Percentiles rank a stretch among this genome's conserved stretches.
Conservation (phyloP, 2,797 vertebrate genomes). For the Halcyon badia region DNA sequence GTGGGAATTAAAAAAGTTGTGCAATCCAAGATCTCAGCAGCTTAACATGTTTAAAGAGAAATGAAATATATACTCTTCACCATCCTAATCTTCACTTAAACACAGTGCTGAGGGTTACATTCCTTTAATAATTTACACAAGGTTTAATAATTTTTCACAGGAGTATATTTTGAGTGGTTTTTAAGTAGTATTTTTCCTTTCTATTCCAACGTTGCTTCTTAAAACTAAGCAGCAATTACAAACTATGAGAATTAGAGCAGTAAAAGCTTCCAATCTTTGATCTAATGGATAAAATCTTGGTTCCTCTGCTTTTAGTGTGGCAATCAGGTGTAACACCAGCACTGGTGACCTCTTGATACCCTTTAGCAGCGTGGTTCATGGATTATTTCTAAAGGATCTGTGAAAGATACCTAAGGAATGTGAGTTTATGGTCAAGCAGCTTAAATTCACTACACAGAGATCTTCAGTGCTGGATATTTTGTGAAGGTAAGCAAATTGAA, state of each 20-base stretch:
- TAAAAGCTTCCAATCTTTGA: background rate
- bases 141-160: background rate
- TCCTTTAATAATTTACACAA: background rate
- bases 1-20: background rate
- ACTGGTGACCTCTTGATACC: background rate
- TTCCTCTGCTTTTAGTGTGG: background rate
- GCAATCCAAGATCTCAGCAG: background rate
- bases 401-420: background rate
- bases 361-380: background rate
- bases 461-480: background rate
- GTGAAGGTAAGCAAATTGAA: background rate
- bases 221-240: background rate
- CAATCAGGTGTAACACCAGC: background rate
- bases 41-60: background rate
- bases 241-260: background rate
- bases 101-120: background rate
- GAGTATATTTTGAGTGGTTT: background rate
- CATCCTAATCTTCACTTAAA: background rate
- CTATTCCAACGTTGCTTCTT: background rate
- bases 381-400: background rate
- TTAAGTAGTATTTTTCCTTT: background rate
- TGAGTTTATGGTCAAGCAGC: background rate
- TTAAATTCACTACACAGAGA: background rate
- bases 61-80: background rate
- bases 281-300: background rate